A percentile compares a stretch with the other conserved stretches of the same genome.
Evolutionary conservation across 2,888 invertebrate species (phyloP).

Genomic region (Macrostomum cliftonense): DNA sequence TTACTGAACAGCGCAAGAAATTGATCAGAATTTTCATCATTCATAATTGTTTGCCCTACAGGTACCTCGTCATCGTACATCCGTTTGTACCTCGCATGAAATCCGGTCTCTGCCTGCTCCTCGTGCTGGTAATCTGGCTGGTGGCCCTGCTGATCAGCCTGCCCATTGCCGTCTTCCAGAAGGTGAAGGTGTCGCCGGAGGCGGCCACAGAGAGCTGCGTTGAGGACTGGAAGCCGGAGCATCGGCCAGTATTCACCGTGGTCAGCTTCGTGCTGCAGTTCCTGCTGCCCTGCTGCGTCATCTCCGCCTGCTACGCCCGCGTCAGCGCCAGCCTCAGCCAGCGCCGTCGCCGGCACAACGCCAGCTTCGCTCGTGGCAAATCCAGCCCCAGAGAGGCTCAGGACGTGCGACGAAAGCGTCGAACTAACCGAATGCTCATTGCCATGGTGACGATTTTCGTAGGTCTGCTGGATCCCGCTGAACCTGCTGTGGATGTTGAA

Average conservation of each 20-base stretch:
- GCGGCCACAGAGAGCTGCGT: slow-evolving; percentile 34
- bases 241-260: slow-evolving; percentile 58
- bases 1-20: too few relatives aligned
- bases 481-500: slow-evolving; percentile 64
- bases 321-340: slow-evolving; percentile 46
- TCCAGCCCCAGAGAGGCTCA: slow-evolving; percentile 48
- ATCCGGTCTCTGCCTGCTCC: slow-evolving; percentile 58
- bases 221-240: slow-evolving; percentile 55
- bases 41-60: not conserved
- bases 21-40: too few relatives aligned
- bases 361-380: too few relatives aligned
- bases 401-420: slow-evolving; percentile 66
- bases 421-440: slow-evolving; percentile 87
- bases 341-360: too few relatives aligned
- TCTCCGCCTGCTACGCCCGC: slow-evolving; percentile 76
- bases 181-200: slow-evolving; percentile 9
- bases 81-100: slow-evolving; percentile 82
- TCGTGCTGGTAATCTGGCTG: slow-evolving; percentile 74
- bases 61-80: slow-evolving; percentile 87
- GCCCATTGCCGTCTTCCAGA: slow-evolving; percentile 62
- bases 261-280: slow-evolving; percentile 76
- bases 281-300: slow-evolving; percentile 74
- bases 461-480: slow-evolving; percentile 59
- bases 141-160: slow-evolving; percentile 66
- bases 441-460: slow-evolving; percentile 89